These are phyloP conservation scores for Pelobates cultripes DNA, from an alignment of 2,797 vertebrate genomes.

Conservation along the genomic window DNA sequence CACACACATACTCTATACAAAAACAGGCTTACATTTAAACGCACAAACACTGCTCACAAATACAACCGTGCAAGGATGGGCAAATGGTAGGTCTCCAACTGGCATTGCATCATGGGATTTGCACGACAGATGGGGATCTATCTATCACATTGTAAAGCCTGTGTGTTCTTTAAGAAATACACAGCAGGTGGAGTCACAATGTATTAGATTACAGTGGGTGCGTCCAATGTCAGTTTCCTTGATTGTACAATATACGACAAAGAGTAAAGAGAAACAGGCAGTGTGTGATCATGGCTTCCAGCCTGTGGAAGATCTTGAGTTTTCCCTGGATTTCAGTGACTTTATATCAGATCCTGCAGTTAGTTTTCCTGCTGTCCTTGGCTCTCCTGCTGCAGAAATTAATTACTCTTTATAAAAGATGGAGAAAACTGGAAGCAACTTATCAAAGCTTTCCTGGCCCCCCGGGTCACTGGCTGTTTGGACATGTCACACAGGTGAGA, in stretches of 20 bases:
- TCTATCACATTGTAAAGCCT: too few relatives aligned
- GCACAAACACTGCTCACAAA: too few relatives aligned
- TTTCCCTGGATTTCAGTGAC: slow-evolving; percentile 58
- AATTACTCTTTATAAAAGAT: slow-evolving; percentile 61
- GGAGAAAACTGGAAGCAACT: slow-evolving; percentile 62
- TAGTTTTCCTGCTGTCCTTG: slow-evolving; percentile 64
- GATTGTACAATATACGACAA: background rate
- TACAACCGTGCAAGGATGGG: too few relatives aligned
- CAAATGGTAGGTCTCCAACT: too few relatives aligned
- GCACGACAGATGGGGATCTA: too few relatives aligned
- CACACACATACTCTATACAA: too few relatives aligned
- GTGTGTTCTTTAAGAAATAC: too few relatives aligned
- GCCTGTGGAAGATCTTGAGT: background rate
- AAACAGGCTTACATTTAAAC: too few relatives aligned
- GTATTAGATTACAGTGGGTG: too few relatives aligned
- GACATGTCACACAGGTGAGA: slow-evolving; percentile 68
- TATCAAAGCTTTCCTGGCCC: slow-evolving; percentile 67
- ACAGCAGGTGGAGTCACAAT: too few relatives aligned
- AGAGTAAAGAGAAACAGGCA: background rate
- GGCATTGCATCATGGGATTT: too few relatives aligned
- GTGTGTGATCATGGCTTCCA: background rate
- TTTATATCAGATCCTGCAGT: slow-evolving; percentile 57
- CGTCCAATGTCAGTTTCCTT: background rate
- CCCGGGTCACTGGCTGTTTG: slow-evolving; percentile 70
- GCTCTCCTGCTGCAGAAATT: slow-evolving; percentile 64